Evolutionary conservation across 2,888 invertebrate genomes (phyloP).

Genomic region (Metopia argyrocephala): DNA sequence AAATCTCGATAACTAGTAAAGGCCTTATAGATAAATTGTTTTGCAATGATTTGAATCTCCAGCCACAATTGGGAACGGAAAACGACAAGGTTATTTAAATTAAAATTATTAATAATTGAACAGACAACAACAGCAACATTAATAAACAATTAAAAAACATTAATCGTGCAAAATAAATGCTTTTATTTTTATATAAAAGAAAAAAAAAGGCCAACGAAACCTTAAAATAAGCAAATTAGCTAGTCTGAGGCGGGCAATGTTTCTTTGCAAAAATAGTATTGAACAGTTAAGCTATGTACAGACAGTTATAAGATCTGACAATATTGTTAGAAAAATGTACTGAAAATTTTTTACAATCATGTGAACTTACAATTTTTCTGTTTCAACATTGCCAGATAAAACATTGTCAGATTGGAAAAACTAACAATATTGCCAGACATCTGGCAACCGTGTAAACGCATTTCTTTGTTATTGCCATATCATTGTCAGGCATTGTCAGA

Average conservation of each 20-base stretch:
- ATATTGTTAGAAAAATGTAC: too few relatives aligned
- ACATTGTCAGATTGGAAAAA: too few relatives aligned
- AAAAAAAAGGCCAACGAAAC: constrained; percentile 1
- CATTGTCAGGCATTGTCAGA: too few relatives aligned
- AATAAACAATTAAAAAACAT: constrained; percentile 8
- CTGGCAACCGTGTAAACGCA: too few relatives aligned
- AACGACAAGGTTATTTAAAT: constrained; percentile 51
- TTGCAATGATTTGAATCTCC: constrained; percentile 22
- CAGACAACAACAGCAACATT: constrained; percentile 11
- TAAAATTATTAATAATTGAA: constrained; percentile 35
- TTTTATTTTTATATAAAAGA: background rate
- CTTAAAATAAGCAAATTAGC: constrained; percentile 6
- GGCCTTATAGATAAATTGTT: background rate
- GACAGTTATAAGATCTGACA: background rate
- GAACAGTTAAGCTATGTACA: background rate
- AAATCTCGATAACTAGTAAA: background rate
- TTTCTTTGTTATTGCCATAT: too few relatives aligned
- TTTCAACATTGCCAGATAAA: too few relatives aligned
- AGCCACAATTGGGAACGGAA: constrained; percentile 53
- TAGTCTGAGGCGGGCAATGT: constrained; percentile 17
- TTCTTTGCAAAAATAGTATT: too few relatives aligned
- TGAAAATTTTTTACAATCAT: too few relatives aligned
- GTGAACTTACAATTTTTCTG: too few relatives aligned
- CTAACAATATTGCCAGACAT: too few relatives aligned
- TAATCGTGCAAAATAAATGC: constrained; percentile 17